phyloP scores from a whole-genome alignment of 2,888 invertebrate genomes.

The Nomada ruficornis region DNA sequence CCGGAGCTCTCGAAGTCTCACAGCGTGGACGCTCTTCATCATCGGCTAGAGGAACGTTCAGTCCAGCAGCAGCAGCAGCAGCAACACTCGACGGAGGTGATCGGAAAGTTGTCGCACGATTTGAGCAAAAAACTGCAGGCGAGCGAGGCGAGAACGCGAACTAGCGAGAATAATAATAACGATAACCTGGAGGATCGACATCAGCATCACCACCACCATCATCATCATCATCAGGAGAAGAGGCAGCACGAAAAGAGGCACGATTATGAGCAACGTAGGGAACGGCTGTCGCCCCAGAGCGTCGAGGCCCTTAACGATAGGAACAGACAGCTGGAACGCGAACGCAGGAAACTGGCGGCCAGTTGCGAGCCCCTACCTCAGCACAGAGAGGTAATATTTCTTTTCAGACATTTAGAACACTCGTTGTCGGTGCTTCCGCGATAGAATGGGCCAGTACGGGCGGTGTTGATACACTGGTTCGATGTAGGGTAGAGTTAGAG shows the following conservation, averaged over 20 bases:
- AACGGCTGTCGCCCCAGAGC: slow-evolving; percentile 80
- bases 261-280: slow-evolving; percentile 70
- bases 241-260: slow-evolving; percentile 65
- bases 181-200: slow-evolving; percentile 71
- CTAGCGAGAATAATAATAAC: slow-evolving; percentile 74
- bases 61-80: slow-evolving; percentile 63
- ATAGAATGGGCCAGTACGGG: background rate
- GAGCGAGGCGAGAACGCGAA: slow-evolving; percentile 73
- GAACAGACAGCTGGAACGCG: slow-evolving; percentile 80
- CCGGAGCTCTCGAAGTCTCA: slow-evolving; percentile 78
- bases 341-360: slow-evolving; percentile 79
- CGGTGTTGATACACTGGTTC: background rate
- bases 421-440: slow-evolving; percentile 8
- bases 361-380: slow-evolving; percentile 78
- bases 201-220: slow-evolving; percentile 63
- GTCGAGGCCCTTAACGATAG: slow-evolving; percentile 80
- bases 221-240: slow-evolving; percentile 65
- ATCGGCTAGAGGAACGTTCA: slow-evolving; percentile 76
- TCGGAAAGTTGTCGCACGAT: slow-evolving; percentile 85
- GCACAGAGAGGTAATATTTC: slow-evolving; percentile 66
- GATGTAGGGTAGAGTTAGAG: background rate
- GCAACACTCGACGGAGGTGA: slow-evolving; percentile 83
- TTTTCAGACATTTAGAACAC: slow-evolving; percentile 20
- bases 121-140: slow-evolving; percentile 83
- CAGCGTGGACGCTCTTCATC: slow-evolving; percentile 80